Percentiles rank a stretch among this genome's conserved stretches.
Conservation (phyloP, 2,888 invertebrate species). For the Ischnura elegans region DNA sequence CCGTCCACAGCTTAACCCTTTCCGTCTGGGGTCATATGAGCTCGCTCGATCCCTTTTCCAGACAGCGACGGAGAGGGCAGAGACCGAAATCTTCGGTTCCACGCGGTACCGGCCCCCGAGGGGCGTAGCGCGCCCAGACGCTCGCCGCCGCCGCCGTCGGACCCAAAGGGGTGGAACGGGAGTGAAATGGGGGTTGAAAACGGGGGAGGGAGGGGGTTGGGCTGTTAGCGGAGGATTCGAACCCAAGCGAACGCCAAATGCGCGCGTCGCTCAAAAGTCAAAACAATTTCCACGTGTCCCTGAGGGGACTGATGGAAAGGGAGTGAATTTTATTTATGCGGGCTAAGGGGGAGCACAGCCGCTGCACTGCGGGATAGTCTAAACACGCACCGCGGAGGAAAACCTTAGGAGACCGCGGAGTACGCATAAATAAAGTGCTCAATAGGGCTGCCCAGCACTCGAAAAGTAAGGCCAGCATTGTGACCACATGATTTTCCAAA, state of each 20-base stretch:
- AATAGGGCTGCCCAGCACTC: no score
- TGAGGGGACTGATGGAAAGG: neutral
- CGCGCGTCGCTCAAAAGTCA: neutral
- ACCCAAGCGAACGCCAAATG: neutral
- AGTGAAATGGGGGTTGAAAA: neutral
- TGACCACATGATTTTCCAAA: no score
- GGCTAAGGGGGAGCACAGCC: neutral
- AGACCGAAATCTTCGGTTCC: conserved; percentile 10
- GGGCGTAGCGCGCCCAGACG: neutral
- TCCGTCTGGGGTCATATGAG: neutral
- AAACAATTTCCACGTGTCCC: conserved; percentile 27
- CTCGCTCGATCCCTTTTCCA: neutral
- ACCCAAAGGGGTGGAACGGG: neutral
- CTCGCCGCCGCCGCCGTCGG: neutral
- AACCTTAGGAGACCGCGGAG: neutral
- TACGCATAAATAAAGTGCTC: no score
- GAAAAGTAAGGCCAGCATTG: no score
- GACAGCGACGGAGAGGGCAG: neutral
- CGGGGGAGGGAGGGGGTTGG: neutral
- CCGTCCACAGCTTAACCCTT: neutral
- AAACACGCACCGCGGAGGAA: neutral
- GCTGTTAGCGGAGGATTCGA: neutral
- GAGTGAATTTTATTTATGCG: neutral
- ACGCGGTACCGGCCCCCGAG: conserved; percentile 35
- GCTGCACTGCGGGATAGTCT: conserved; percentile 12